These are phyloP conservation scores for Bemisia tabaci DNA, from an alignment of 1,140 invertebrate species.

Conservation along the genomic window DNA sequence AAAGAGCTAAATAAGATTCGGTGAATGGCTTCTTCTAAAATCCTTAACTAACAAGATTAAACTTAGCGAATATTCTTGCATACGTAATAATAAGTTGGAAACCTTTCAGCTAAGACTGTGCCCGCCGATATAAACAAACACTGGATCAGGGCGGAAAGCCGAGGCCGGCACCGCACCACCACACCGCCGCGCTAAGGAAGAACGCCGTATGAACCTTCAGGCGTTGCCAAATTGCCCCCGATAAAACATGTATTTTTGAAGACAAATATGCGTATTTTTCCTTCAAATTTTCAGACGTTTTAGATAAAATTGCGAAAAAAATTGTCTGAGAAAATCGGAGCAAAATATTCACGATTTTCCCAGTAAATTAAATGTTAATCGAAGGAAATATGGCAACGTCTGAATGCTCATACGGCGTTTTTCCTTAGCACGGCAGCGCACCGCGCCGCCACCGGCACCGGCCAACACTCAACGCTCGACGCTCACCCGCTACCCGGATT, in stretches of 20 bases:
- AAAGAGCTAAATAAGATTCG: slow-evolving; percentile 21
- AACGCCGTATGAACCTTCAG: not conserved
- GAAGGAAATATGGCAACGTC: too few relatives aligned
- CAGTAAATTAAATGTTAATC: too few relatives aligned
- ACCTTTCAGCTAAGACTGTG: not conserved
- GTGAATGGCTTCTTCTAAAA: slow-evolving; percentile 18
- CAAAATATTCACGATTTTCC: too few relatives aligned
- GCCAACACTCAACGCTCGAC: not conserved
- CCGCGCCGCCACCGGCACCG: not conserved
- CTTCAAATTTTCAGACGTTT: too few relatives aligned
- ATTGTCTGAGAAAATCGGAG: too few relatives aligned
- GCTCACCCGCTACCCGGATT: not conserved
- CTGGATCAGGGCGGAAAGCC: not conserved
- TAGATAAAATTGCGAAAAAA: too few relatives aligned
- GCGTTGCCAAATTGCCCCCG: too few relatives aligned
- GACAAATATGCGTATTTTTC: too few relatives aligned
- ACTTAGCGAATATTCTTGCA: not conserved
- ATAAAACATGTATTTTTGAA: too few relatives aligned
- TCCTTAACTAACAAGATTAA: not conserved
- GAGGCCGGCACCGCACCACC: not conserved
- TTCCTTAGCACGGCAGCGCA: slow-evolving; percentile 2
- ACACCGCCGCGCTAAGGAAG: not conserved
- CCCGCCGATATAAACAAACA: not conserved
- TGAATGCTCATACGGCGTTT: too few relatives aligned
- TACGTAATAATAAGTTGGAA: not conserved